Evolutionary conservation across 2,113 vertebrate species (phyloP), one percentile per base, ranked within the genome.

Genomic region (Genyomyrus donnyi): DNA sequence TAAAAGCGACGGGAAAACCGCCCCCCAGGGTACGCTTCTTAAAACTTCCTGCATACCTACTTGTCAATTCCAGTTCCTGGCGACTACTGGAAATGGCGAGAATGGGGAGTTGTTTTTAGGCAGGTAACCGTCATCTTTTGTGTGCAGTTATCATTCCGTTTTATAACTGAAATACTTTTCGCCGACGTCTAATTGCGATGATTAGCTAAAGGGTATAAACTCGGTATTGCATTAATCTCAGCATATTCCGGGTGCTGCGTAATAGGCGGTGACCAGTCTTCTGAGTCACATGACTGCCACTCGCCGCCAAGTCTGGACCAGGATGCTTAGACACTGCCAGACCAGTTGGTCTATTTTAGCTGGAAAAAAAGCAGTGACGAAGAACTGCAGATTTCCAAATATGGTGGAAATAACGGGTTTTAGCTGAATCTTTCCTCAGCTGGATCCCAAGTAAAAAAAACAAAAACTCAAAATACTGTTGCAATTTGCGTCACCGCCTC

Each of bases 301-400:
- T 2, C 85, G 90, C 89, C 70, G 42, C n/a, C 39, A 48, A 21
- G n/a, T 91, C 90, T 89, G 91, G 85, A 48, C 31, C n/a, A 45
- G 48, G 52, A 50, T n/a, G 5, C 53, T 74, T 49, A 46, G 70
- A 84, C 56, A 46, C 5, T 80, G 13, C 46, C 85, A 52, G 46
- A 87, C 31, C 87, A 35, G 17, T 56, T 42, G 46, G 74, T 88
- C 74, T 85, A 87, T 56, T 91, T 90, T 27, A 87, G 3, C 85
- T n/a, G 77, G 45, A 90, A 3, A 90, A 3, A 19, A 70, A 49
- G 13, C 66, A 46, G 3, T 86, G 91, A 89, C 92, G 87, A 31
- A 83, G n/a, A 66, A 87, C 87, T 83, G 48, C 91, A 91, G 53
- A 93, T 93, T 92, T 85, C 95, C 95, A 93, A 93, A 95, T 95